Base-by-base conservation (phyloP, 2,113 vertebrate species). In the Thalassoma bifasciatum region DNA sequence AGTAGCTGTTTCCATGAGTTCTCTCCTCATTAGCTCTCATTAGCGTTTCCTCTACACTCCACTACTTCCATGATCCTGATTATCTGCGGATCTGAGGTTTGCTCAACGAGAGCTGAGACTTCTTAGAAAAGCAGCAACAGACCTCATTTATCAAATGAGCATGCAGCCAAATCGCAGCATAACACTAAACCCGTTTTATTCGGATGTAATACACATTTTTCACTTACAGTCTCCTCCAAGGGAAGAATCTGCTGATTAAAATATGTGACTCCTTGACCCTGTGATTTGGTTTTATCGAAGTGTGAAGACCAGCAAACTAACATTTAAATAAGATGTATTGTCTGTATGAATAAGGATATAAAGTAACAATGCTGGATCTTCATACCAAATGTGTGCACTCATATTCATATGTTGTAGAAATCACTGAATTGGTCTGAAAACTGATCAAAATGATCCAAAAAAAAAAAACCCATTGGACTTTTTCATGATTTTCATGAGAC, bases 21-120 rank as follows among this genome's bases (percentile, higher is more conserved):
- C 66, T 62, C 80, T 73, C 54, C 83, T 88, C 75, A 79, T 91
- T 88, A 89, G 46, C 70, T 21, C 60, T 86, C 72, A 82, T 90
- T 85, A 88, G 66, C 10, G 23, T 83, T 75, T 65, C 64, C 62
- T 78, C 70, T 82, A 72, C 64, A 77, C 77, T 85, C 75, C 60
- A 23, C 76, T 66, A 57, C 86, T 79, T 87, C 75, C 77, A 77
- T 57, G 54, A 77, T 79, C 59, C 64, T 68, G 76, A 83, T 89
- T 82, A 79, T 87, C 52, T 63, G 58, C 24, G 49, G 56, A 79
- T 83, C 59, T 72, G 57, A 74, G 83, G 58, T 68, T 71, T 26
- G 50, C 51, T 72, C 51, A 34, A 52, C 66, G 44, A 59, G 58
- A 72, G 58, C 22, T 26, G 38, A 66, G 51, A 49, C 44, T 52